phyloP scores from a whole-genome alignment of 2,113 vertebrate species.

The Nyctereutes procyonoides region DNA sequence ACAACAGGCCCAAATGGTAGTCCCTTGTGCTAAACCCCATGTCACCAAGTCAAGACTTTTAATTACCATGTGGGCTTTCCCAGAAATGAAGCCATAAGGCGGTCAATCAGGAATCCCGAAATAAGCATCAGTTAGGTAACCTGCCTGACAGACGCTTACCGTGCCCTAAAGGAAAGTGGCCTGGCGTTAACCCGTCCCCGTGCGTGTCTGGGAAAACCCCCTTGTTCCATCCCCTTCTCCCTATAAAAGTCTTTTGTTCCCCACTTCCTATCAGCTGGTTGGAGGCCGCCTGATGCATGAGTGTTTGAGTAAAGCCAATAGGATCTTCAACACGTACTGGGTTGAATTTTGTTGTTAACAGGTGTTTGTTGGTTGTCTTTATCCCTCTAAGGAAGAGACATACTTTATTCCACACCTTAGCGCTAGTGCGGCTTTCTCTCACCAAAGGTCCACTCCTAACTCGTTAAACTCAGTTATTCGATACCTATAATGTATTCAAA shows the following conservation, averaged over 20 bases:
- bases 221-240: no score
- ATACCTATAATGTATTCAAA: neutral
- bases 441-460: neutral
- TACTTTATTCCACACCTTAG: neutral
- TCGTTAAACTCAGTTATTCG: neutral
- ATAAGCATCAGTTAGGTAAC: neutral
- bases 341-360: neutral
- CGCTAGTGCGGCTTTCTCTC: neutral
- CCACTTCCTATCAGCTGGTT: neutral
- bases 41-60: neutral
- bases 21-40: neutral
- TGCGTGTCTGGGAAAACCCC: neutral
- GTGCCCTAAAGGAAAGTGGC: neutral
- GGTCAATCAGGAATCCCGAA: neutral
- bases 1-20: neutral
- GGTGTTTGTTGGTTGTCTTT: neutral
- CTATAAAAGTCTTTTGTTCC: neutral
- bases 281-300: neutral
- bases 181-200: no score
- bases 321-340: neutral
- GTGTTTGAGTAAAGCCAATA: neutral
- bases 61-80: neutral
- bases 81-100: neutral
- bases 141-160: neutral
- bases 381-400: neutral